phyloP scores from a whole-genome alignment of 2,888 invertebrate species.

The Carterocephalus palaemon region DNA sequence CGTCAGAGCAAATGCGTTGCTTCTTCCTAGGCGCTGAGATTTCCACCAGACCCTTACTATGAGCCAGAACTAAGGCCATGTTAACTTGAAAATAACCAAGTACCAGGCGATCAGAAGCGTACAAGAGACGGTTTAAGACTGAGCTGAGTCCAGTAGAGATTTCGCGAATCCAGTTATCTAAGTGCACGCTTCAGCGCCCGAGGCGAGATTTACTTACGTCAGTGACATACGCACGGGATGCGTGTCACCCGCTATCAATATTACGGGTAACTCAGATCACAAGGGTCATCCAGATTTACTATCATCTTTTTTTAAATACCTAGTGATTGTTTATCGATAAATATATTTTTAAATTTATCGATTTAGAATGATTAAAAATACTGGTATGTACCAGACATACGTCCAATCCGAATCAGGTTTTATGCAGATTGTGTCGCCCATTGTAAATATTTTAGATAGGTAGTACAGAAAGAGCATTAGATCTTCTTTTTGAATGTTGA shows the following conservation, averaged over 20 bases:
- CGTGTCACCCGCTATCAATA: constrained; percentile 19
- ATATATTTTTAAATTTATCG: too few species aligned
- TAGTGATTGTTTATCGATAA: too few species aligned
- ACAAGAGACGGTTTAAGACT: constrained; percentile 11
- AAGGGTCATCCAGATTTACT: constrained; percentile 16
- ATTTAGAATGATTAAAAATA: too few species aligned
- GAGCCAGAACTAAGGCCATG: constrained; percentile 10
- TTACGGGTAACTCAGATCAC: constrained; percentile 15
- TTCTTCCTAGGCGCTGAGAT: not conserved
- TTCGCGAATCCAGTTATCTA: constrained; percentile 4
- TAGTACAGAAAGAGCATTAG: too few species aligned
- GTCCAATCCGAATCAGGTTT: too few species aligned
- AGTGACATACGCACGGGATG: constrained; percentile 3
- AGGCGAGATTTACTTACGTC: constrained; percentile 1
- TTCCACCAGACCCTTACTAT: constrained; percentile 10
- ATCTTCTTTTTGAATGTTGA: too few species aligned
- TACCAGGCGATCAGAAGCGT: constrained; percentile 16
- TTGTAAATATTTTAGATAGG: too few species aligned
- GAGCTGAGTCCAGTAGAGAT: not conserved
- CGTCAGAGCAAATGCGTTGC: not conserved
- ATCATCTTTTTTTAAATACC: too few species aligned
- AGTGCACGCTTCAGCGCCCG: constrained; percentile 8
- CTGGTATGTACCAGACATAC: too few species aligned
- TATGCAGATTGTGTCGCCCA: too few species aligned
- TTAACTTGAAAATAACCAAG: not conserved